Percentiles rank a stretch among this genome's conserved stretches.
phyloP scores from a whole-genome alignment of 2,113 vertebrate genomes.

The Cercocebus atys region DNA sequence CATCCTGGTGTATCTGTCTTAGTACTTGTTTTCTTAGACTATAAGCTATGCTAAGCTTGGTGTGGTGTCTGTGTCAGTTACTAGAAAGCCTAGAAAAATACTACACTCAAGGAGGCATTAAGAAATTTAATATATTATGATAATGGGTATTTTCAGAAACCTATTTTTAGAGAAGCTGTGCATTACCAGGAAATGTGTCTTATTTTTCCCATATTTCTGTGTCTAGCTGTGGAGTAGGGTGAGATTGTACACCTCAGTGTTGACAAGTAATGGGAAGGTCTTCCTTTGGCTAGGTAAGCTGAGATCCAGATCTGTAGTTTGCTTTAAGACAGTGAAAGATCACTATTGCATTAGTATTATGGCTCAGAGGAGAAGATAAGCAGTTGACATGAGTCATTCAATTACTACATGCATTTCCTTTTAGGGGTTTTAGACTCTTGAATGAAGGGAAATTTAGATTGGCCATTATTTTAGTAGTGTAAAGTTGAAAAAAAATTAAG shows the following conservation, averaged over 20 bases:
- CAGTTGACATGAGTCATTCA: background rate
- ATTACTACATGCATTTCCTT: background rate
- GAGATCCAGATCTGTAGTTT: slow-evolving; percentile 28
- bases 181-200: slow-evolving; percentile 59
- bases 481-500: slow-evolving; percentile 21
- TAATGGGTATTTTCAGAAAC: slow-evolving; percentile 43
- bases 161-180: slow-evolving; percentile 51
- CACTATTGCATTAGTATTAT: background rate
- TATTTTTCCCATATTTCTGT: slow-evolving; percentile 65
- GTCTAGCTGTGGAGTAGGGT: slow-evolving; percentile 65
- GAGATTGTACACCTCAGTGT: slow-evolving; percentile 62
- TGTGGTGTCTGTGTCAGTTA: background rate
- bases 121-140: slow-evolving; percentile 22
- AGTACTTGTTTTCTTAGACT: slow-evolving; percentile 23
- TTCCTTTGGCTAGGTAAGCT: slow-evolving; percentile 46
- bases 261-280: slow-evolving; percentile 57
- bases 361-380: background rate
- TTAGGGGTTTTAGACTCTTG: background rate
- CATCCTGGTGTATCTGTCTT: background rate
- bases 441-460: slow-evolving; percentile 15
- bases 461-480: background rate
- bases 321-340: slow-evolving; percentile 55
- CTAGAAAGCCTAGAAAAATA: slow-evolving; percentile 49
- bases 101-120: background rate
- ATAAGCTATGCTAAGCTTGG: slow-evolving; percentile 10